phyloP scores from a whole-genome alignment of 1,140 invertebrate genomes.

The Orchesella cincta region DNA sequence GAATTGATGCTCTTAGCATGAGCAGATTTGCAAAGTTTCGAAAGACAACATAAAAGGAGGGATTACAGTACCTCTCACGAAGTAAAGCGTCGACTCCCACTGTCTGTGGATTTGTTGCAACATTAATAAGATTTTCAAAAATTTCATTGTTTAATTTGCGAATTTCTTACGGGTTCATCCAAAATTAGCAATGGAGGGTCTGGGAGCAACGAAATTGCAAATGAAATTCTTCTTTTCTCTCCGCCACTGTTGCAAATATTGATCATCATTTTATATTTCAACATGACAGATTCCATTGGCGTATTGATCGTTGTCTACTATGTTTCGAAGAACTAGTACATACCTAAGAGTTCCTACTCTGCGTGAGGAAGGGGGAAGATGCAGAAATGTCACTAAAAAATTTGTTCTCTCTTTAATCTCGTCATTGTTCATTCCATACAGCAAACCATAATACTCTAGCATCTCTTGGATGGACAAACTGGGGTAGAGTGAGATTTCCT shows the following conservation, averaged over 20 bases:
- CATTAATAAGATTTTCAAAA: no score
- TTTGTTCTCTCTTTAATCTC: slow-evolving; percentile 62
- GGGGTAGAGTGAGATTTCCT: slow-evolving; percentile 60
- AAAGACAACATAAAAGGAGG: neutral
- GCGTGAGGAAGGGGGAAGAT: slow-evolving; percentile 66
- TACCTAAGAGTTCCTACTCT: slow-evolving; percentile 79
- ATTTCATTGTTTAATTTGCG: no score
- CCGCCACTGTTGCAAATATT: slow-evolving; percentile 69
- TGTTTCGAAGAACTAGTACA: neutral
- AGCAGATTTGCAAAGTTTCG: neutral
- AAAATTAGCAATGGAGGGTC: slow-evolving; percentile 84
- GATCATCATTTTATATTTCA: neutral
- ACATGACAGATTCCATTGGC: neutral
- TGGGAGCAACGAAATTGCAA: slow-evolving; percentile 83
- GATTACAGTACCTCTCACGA: slow-evolving; percentile 70
- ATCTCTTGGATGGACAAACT: slow-evolving; percentile 61
- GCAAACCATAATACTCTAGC: slow-evolving; percentile 59
- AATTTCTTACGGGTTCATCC: slow-evolving; percentile 72
- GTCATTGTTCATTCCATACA: slow-evolving; percentile 56
- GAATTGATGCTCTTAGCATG: no score
- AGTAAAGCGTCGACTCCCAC: slow-evolving; percentile 88
- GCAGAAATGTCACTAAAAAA: slow-evolving; percentile 71
- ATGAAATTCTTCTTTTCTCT: slow-evolving; percentile 81
- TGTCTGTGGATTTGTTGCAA: slow-evolving; percentile 57
- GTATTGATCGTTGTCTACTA: neutral